Conservation (phyloP, 2,113 vertebrate genomes). For the Procavia capensis region DNA sequence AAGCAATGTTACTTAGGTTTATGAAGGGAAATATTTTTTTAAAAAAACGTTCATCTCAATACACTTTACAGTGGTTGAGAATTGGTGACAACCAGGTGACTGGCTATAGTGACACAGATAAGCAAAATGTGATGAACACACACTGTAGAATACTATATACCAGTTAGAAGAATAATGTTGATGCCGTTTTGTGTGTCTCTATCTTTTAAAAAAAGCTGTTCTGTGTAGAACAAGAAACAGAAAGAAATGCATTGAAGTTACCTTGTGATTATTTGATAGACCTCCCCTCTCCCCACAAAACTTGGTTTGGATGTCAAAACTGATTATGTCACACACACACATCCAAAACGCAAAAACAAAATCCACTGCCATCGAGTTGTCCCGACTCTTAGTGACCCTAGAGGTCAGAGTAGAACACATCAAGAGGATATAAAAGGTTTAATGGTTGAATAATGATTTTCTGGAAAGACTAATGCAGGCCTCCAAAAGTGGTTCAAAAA, state of each 20-base stretch:
- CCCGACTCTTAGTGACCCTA: too few relatives aligned
- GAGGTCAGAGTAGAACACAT: too few relatives aligned
- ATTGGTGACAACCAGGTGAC: rapidly evolving
- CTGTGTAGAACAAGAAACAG: neutral
- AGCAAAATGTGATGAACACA: neutral
- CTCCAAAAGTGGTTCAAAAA: neutral
- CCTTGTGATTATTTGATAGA: rapidly evolving
- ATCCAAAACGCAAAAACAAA: too few relatives aligned
- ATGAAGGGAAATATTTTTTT: neutral
- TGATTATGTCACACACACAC: neutral
- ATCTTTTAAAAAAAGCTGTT: neutral
- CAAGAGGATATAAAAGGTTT: too few relatives aligned
- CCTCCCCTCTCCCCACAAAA: neutral
- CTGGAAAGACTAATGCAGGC: neutral
- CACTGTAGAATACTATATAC: neutral
- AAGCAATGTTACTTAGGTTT: neutral
- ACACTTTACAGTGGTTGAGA: neutral
- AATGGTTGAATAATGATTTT: neutral
- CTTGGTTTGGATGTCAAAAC: neutral
- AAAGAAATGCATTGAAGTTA: neutral
- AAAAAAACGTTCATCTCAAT: neutral
- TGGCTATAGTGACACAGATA: neutral
- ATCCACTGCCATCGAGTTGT: too few relatives aligned
- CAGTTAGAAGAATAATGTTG: neutral
- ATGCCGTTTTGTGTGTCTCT: neutral